phyloP scores from a whole-genome alignment of 2,797 vertebrate genomes.

The Passerculus sandwichensis region DNA sequence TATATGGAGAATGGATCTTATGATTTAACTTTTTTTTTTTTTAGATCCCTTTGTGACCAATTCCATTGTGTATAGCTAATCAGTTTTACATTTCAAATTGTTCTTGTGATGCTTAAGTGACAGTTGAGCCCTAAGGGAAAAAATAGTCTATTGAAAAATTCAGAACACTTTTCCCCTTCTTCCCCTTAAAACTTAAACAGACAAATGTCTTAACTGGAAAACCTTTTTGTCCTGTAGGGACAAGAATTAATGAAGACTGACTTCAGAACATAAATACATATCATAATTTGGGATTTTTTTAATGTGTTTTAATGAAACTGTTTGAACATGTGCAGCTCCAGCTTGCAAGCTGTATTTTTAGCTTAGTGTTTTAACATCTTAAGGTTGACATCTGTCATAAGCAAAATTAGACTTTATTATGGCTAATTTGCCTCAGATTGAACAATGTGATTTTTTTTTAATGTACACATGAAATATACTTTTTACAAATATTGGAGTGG shows the following conservation, averaged over 20 bases:
- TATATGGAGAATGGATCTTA: conserved; percentile 75
- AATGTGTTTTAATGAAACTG: conserved; percentile 20
- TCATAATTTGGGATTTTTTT: conserved; percentile 51
- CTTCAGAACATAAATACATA: conserved; percentile 48
- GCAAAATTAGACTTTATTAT: conserved; percentile 60
- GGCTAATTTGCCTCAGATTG: conserved; percentile 62
- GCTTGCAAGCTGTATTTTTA: conserved; percentile 63
- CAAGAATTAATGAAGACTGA: conserved; percentile 53
- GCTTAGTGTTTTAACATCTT: conserved; percentile 62
- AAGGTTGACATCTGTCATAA: conserved; percentile 40
- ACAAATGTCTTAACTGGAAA: conserved; percentile 75
- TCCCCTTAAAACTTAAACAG: conserved; percentile 43
- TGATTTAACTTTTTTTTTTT: conserved; percentile 45
- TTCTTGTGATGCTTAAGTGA: conserved; percentile 70
- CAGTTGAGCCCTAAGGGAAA: conserved; percentile 57
- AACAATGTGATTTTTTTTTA: conserved; percentile 67
- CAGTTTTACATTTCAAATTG: conserved; percentile 75
- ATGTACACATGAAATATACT: conserved; percentile 69
- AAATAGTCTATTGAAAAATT: conserved; percentile 63
- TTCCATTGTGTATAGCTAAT: conserved; percentile 77
- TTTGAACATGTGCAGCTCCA: conserved; percentile 66
- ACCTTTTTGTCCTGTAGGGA: conserved; percentile 41
- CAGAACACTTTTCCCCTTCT: conserved; percentile 50
- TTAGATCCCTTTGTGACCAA: conserved; percentile 78
- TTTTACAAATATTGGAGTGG: conserved; percentile 60